Evolutionary conservation across 2,888 invertebrate species (phyloP), one percentile per base, ranked within the genome.

Genomic region (Dione vanillae): DNA sequence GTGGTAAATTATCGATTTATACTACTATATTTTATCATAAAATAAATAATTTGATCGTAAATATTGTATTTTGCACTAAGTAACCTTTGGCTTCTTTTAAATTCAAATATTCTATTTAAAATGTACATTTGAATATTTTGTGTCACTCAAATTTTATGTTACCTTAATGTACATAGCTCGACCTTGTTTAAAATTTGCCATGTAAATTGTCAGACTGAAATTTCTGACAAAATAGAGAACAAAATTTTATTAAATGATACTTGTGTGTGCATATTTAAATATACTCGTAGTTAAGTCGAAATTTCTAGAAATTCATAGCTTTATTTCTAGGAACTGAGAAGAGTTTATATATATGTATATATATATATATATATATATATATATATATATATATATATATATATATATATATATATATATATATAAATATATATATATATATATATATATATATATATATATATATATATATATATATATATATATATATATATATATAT

Each of bases 161-260:
- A 54, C 47, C 65, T 16, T 68, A 71, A 68, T 47, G 52, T 65
- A 27, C 27, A 27, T 27, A 59, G 52, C 65, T 61, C 65, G 61
- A 54, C 71, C 59, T 68, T 71, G 68, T 65, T 65, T 68, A 61
- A 71, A 71, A 71, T 71, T 64, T 43, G 11, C 16, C 65, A 58
- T 61, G 52, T 35, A 65, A 71, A 71, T 67, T 67, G 67, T 41
- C 9, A 14, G 51, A 40, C 16, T 71, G 58, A 67, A 67, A 67
- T 68, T 65, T 52, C 68, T 35, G 59, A 47, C 52, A 37, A 27
- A 59, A 61, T 65, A 45, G 43, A 70, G 16, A 56, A 16, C 35
- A 16, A 35, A 47, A 69, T 49, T 65, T 40, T 56, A 64, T 64
- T 51, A 64, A 51, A 64, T 64, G 40, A 37, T 64, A 49, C 41